phyloP scores from a whole-genome alignment of 2,113 vertebrate genomes.

The Artemisiospiza belli region DNA sequence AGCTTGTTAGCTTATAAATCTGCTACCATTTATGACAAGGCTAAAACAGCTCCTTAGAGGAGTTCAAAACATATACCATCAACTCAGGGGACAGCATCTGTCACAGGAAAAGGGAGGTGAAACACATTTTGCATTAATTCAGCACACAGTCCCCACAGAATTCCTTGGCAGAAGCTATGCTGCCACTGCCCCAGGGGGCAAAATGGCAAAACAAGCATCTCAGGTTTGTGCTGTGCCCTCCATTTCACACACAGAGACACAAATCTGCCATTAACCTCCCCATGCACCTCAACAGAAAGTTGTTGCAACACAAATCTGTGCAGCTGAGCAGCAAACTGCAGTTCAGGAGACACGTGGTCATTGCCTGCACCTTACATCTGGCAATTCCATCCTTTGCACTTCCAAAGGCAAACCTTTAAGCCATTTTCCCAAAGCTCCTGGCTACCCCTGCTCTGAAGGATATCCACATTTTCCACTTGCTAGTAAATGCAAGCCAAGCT shows the following conservation, averaged over 20 bases:
- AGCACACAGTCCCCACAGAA: background rate
- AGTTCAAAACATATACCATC: background rate
- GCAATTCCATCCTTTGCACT: background rate
- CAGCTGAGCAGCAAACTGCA: background rate
- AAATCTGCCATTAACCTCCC: background rate
- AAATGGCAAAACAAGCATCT: background rate
- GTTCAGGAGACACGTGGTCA: rapidly evolving
- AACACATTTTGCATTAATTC: background rate
- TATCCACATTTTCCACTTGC: background rate
- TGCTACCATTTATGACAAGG: background rate
- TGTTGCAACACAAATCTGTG: background rate
- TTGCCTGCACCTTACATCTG: background rate
- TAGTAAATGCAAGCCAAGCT: background rate
- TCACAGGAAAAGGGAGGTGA: background rate
- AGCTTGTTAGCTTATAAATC: constrained; percentile 18
- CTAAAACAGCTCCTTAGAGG: constrained; percentile 9
- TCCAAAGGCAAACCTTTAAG: background rate
- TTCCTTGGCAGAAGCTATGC: background rate
- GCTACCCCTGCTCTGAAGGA: background rate
- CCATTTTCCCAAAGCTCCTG: background rate
- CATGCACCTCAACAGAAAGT: background rate
- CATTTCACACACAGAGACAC: background rate
- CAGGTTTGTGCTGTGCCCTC: background rate
- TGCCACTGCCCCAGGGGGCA: background rate
- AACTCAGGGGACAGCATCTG: background rate